Base-by-base conservation (phyloP, 1,140 invertebrate genomes). In the Lasioglossum baleicum region DNA sequence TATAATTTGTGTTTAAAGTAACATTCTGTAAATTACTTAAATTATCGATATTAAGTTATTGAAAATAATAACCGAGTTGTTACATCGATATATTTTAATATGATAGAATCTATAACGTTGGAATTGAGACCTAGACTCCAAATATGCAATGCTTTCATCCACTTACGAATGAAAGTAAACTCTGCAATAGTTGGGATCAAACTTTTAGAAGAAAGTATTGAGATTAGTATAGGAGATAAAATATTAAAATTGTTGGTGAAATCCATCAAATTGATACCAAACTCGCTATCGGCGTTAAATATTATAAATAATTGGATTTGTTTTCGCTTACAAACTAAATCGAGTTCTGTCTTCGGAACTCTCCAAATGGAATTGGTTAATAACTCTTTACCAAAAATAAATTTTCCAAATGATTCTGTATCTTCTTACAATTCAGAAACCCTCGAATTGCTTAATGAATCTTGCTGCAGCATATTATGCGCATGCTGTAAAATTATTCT, bases 301-400 rank as follows among this genome's bases (percentile, higher is more conserved):
- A 74, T 93, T 51, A 81, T 77, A 2, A 84, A 87, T 48, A 88
- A 85, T 69, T 93, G 91, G 91, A 88, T 93, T 58, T 91, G 87
- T 22, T 92, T 93, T 72, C 88, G 92, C 11, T 77, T 91, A 20
- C 91, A 92, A 87, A 92, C 89, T 42, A 86, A 83, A 44, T 88
- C 90, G 0, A 22, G 91, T 58, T 84, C 80, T n/a, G 60, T 83
- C 48, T 90, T 89, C 79, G 92, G 92, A 1, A 90, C 88, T 15
- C 91, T 92, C 58, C 82, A 83, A 74, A 90, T 88, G 8, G 90
- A 92, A 85, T 56, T 93, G 26, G 65, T 93, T 6, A 80, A 83
- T 2, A 85, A 73, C 26, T 64, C 51, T n/a, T 4, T 20, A 40
- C 48, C 44, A 42, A 63, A 69, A 63, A 76, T 40, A 42, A 78